Base-by-base conservation (phyloP, 2,888 invertebrate genomes). In the Lasioglossum figueresi region DNA sequence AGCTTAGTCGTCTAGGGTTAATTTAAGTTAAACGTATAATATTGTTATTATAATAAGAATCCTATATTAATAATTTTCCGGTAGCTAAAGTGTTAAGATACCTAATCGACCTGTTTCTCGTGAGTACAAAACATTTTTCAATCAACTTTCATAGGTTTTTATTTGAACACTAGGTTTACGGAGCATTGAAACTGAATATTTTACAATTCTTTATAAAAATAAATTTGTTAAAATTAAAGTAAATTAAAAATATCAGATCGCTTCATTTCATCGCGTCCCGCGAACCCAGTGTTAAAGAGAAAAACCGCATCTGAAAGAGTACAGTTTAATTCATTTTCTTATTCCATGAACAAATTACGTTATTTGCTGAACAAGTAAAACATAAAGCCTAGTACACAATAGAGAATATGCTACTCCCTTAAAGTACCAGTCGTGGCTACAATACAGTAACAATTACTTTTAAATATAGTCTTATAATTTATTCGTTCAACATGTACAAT, bases 381-480 rank as follows among this genome's bases (percentile, higher is more conserved):
- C 71, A 79, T 74, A 84, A 72, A 84, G 75, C 40, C 59, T 78
- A 74, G 66, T 45, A 78, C 77, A 48, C 52, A 52, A 63, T 63
- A 82, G 77, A 74, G 10, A 75, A 59, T 84, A 84, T 48, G 37
- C 31, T 75, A 63, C 52, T 40, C 37, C 72, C 66, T 76, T 76
- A 73, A 56, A 31, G 19, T 81, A 81, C 73, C 45, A 82, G 45
- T 73, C 66, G 66, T 48, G 37, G 40, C 34, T 71, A 63, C 70
- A 52, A 56, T 59, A 68, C 66, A 66, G 56, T 76, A 81, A 75
- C 37, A 72, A 72, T 75, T 45, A 19, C 70, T 19, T 78, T 72
- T 73, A 74, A 43, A 31, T 73, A 52, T 81, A 81, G 83, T 82
- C 82, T 82, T 73, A 56, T 43, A 73, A 59, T 73, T 83, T 66